Evolutionary conservation across 2,797 vertebrate species (phyloP).

Genomic region (Melanotaenia maccullochi): DNA sequence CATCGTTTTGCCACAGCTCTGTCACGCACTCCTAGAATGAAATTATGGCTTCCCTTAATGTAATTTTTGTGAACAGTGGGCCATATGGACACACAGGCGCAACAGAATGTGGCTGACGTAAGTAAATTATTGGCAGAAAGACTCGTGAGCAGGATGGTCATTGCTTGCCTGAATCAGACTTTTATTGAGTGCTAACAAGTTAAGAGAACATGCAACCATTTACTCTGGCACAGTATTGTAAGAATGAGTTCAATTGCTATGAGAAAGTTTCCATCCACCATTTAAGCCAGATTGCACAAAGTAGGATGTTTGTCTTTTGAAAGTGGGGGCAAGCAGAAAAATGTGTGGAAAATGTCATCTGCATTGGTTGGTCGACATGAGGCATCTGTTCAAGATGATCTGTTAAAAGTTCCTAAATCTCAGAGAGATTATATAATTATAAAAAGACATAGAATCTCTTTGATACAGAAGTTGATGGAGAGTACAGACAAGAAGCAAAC

Average conservation of each 20-base stretch:
- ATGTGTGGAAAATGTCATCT: too few species aligned
- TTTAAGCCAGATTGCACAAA: conserved; percentile 28
- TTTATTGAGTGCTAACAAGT: conserved; percentile 36
- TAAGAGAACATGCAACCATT: conserved; percentile 18
- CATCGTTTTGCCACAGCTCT: neutral
- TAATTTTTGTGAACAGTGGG: conserved; percentile 17
- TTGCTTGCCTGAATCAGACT: conserved; percentile 22
- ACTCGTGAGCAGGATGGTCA: conserved; percentile 16
- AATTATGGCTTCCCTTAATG: conserved; percentile 15
- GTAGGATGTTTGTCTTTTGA: conserved; percentile 39
- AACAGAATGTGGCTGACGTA: conserved; percentile 15
- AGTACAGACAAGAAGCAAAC: neutral
- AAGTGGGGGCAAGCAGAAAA: neutral
- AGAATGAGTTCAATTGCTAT: conserved; percentile 15
- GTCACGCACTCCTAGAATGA: conserved; percentile 15
- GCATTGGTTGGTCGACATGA: neutral
- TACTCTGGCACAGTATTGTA: conserved; percentile 13
- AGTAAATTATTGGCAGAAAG: conserved; percentile 19
- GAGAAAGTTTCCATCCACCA: conserved; percentile 16
- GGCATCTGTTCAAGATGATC: neutral
- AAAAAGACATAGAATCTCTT: neutral
- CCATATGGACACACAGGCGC: conserved; percentile 14
- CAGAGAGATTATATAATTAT: neutral
- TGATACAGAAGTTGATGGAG: neutral
- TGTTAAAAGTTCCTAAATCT: neutral